A percentile compares a stretch with the other conserved stretches of the same genome.
Evolutionary conservation across 1,140 invertebrate genomes (phyloP).

Genomic region (silkworm (Bombyx mori)): ASM3026992v2 NC_085135.1:10085501-10086000

Average conservation of each 20-base stretch:
- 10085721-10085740: background rate
- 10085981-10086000: background rate
- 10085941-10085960: background rate
- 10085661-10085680: slow-evolving; percentile 8
- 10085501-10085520: background rate
- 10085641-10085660: background rate
- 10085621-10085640: slow-evolving; percentile 12
- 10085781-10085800: slow-evolving; percentile 3
- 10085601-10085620: slow-evolving; percentile 6
- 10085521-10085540: background rate
- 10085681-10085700: background rate
- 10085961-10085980: background rate
- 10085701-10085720: background rate
- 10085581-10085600: slow-evolving; percentile 9
- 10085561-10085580: background rate
- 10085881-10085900: background rate
- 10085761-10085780: slow-evolving; percentile 2
- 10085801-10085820: background rate
- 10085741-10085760: slow-evolving; percentile 3
- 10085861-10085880: background rate
- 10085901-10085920: slow-evolving; percentile 3
- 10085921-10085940: background rate
- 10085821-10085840: background rate
- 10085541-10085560: background rate
- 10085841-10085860: slow-evolving; percentile 6